These are phyloP conservation scores for Malurus cyaneus DNA, from an alignment of 2,113 vertebrate genomes.

Conservation along the genomic window DNA sequence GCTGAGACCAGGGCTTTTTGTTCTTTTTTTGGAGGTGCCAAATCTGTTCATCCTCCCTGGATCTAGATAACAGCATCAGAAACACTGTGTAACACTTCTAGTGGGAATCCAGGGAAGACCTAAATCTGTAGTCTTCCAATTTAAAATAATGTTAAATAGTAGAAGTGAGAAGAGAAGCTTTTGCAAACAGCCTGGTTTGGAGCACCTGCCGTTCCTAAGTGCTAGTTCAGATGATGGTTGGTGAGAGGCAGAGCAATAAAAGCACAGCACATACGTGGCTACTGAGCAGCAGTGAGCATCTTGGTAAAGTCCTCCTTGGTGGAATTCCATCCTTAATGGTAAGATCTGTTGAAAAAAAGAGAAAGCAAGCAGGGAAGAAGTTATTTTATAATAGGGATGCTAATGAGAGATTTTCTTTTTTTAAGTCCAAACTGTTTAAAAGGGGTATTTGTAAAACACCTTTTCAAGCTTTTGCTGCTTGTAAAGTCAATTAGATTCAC, in stretches of 20 bases:
- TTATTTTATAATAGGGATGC: background rate
- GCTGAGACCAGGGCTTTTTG: conserved; percentile 35
- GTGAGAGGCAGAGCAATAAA: background rate
- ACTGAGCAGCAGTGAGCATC: background rate
- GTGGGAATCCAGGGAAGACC: conserved; percentile 38
- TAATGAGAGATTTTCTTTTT: background rate
- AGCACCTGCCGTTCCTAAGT: background rate
- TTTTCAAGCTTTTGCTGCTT: conserved; percentile 9
- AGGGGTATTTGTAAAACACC: background rate
- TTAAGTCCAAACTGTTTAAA: background rate
- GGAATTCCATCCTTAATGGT: background rate
- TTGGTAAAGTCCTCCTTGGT: background rate
- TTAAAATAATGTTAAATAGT: conserved; percentile 36
- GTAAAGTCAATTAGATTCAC: conserved; percentile 21
- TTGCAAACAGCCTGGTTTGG: background rate
- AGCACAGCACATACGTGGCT: background rate
- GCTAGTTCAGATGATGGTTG: background rate
- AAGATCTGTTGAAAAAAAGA: background rate
- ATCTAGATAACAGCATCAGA: conserved; percentile 34
- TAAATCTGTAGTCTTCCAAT: conserved; percentile 26
- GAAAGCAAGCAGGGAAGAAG: background rate
- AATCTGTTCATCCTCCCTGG: conserved; percentile 41
- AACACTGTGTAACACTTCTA: conserved; percentile 36
- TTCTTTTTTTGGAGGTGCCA: conserved; percentile 53
- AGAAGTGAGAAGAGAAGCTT: background rate